These are phyloP conservation scores for Pristionchus mayeri DNA, from an alignment of 2,888 invertebrate genomes.

Conservation along the genomic window DNA sequence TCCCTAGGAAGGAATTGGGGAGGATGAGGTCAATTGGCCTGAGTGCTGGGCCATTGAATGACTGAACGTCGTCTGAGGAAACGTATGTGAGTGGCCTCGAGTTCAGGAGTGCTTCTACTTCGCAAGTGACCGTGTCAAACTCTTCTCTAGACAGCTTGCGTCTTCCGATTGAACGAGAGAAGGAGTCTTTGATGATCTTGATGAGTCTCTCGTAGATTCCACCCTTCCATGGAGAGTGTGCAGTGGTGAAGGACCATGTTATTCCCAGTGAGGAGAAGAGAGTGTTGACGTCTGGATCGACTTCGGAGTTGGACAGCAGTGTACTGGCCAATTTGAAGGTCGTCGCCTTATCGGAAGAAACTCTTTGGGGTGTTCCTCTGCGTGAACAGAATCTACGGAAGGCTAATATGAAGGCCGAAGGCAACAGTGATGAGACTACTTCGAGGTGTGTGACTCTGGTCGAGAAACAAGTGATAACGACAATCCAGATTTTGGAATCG, in stretches of 20 bases:
- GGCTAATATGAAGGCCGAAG: constrained; percentile 71
- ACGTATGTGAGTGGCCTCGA: background rate
- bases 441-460: constrained; percentile 77
- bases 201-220: constrained; percentile 78
- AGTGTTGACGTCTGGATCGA: background rate
- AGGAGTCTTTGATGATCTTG: constrained; percentile 53
- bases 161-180: background rate
- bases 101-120: constrained; percentile 42
- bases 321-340: constrained; percentile 74
- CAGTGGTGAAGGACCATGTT: constrained; percentile 76
- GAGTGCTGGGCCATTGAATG: background rate
- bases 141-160: background rate
- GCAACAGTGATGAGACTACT: constrained; percentile 69
- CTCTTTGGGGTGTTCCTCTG: constrained; percentile 71
- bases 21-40: constrained; percentile 41
- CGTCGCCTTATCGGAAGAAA: constrained; percentile 76
- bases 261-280: constrained; percentile 53
- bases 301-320: constrained; percentile 59
- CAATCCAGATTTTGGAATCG: constrained; percentile 70
- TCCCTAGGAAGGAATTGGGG: background rate
- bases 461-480: constrained; percentile 77
- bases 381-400: constrained; percentile 75
- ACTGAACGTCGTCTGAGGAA: background rate
- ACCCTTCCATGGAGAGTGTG: constrained; percentile 78
- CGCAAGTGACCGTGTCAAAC: background rate